A percentile compares a stretch with the other conserved stretches of the same genome.
Evolutionary conservation across 2,797 vertebrate species (phyloP).

Genomic region (Sciurus carolinensis): DNA sequence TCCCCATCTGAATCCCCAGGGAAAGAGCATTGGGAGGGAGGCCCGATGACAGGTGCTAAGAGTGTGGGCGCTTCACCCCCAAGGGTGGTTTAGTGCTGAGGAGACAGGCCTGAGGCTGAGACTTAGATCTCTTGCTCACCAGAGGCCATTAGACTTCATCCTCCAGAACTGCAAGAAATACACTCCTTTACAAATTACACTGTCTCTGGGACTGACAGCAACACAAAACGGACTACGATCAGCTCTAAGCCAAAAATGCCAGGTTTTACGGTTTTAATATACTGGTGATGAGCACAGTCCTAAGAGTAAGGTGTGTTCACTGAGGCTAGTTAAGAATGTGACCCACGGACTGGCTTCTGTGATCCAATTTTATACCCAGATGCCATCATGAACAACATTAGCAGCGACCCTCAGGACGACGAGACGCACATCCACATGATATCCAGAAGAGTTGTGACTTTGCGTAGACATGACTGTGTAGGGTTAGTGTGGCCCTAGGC

Average conservation of each 20-base stretch:
- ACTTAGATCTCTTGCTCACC: background rate
- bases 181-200: background rate
- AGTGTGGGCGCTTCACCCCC: background rate
- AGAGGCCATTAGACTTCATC: background rate
- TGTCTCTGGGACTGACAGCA: background rate
- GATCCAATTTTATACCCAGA: no score
- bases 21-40: background rate
- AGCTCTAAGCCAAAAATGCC: background rate
- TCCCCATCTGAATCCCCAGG: background rate
- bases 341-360: background rate
- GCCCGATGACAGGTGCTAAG: background rate
- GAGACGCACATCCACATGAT: background rate
- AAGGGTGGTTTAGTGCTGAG: no score
- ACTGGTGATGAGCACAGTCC: background rate
- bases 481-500: background rate
- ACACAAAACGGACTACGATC: background rate
- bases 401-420: background rate
- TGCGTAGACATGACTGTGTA: fast-evolving
- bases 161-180: background rate
- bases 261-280: background rate
- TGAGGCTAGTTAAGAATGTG: background rate
- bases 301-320: background rate
- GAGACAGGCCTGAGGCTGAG: background rate
- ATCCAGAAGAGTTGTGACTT: background rate
- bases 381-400: fast-evolving